These are phyloP conservation scores for Panagrolaimus sp. DNA, from an alignment of 1,140 invertebrate genomes.

Conservation along the genomic window DNA sequence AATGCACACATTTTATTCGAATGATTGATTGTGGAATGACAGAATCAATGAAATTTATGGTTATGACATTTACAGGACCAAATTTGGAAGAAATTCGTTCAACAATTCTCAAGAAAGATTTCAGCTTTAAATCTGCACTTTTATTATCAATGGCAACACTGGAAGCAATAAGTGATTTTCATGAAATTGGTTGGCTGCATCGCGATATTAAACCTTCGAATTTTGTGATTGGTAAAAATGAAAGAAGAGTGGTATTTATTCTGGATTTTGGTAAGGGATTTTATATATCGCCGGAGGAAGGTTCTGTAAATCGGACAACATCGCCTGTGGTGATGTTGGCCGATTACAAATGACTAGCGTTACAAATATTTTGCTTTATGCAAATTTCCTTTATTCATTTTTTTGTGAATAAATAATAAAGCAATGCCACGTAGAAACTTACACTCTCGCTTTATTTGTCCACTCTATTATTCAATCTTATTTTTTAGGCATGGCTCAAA, in stretches of 20 bases:
- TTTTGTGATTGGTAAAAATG: neutral
- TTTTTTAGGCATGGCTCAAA: constrained; percentile 1
- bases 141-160: neutral
- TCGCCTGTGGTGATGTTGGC: too few species aligned
- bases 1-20: constrained; percentile 8
- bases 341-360: too few species aligned
- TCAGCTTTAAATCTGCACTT: neutral
- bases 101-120: neutral
- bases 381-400: too few species aligned
- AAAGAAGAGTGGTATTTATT: neutral
- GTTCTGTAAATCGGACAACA: too few species aligned
- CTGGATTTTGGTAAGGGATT: constrained; percentile 6
- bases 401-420: too few species aligned
- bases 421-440: too few species aligned
- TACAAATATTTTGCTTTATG: too few species aligned
- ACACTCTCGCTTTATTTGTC: too few species aligned
- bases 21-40: constrained; percentile 9
- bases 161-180: constrained; percentile 6
- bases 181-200: neutral
- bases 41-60: neutral
- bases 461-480: too few species aligned
- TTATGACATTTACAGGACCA: neutral
- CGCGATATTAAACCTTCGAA: constrained; percentile 2
- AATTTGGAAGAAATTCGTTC: constrained; percentile 9
- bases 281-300: too few species aligned